Evolutionary conservation across 2,113 vertebrate genomes (phyloP).

Genomic region (Climacteris rufus): DNA sequence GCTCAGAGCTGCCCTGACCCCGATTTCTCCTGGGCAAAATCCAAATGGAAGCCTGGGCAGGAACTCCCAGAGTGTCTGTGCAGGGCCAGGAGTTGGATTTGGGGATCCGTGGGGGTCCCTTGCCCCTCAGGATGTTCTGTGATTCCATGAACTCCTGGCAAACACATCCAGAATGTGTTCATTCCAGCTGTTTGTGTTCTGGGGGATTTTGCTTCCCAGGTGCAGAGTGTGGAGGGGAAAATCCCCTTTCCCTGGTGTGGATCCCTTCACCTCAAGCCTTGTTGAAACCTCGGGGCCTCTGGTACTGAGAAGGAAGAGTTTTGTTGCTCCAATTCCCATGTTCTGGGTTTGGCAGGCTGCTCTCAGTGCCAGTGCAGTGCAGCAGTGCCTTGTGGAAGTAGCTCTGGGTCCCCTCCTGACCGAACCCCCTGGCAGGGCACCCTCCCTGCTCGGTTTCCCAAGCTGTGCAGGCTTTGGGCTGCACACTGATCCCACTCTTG

Average conservation of each 20-base stretch:
- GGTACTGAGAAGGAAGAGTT: not conserved
- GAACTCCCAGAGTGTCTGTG: rapidly evolving
- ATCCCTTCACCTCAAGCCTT: not conserved
- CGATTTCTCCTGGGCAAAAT: rapidly evolving
- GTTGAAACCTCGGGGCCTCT: not conserved
- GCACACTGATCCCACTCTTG: not conserved
- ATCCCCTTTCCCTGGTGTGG: not conserved
- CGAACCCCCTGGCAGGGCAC: not conserved
- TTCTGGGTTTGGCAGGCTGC: not conserved
- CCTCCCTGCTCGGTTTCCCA: not conserved
- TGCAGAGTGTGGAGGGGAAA: not conserved
- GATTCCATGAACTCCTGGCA: not conserved
- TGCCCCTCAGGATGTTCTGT: rapidly evolving
- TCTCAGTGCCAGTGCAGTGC: not conserved
- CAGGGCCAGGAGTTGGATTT: too few species aligned
- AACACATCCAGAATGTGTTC: rapidly evolving
- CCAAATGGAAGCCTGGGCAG: rapidly evolving
- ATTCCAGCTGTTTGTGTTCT: not conserved
- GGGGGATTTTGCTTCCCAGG: not conserved
- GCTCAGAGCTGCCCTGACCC: not conserved
- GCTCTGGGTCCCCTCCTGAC: not conserved
- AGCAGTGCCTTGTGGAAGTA: not conserved
- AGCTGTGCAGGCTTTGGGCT: not conserved
- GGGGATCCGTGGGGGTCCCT: not conserved
- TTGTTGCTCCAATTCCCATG: rapidly evolving